Base-by-base conservation (phyloP, 1,140 invertebrate species). In the Pseudachorutes palmiensis region DNA sequence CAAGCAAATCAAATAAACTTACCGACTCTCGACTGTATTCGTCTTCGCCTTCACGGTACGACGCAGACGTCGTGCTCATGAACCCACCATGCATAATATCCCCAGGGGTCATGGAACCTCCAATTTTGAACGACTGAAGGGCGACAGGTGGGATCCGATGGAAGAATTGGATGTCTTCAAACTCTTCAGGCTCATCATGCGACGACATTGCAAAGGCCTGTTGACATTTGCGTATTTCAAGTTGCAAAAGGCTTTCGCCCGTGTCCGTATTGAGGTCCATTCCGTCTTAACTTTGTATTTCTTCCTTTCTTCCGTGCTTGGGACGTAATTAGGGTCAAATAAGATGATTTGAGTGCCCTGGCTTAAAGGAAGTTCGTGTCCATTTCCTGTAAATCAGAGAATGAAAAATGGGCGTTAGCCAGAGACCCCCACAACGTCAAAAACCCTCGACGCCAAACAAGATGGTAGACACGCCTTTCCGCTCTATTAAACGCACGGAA, bases 101-200 rank as follows among this genome's bases (percentile, higher is more conserved):
- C 12, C 24, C 24, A 14, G 12, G 24, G 24, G 9, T 55, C 14
- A n/a, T n/a, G n/a, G n/a, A n/a, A n/a, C 5, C 12, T 5, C 24
- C 24, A 24, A 55, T 55, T 55, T 55, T 55, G 51, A 55, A 55
- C 9, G 36, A 45, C 9, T 9, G 9, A 19, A 45, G 36, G 9
- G 36, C 36, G 9, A 45, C 36, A 45, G 36, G 36, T 19, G 51
- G 51, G 51, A 55, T 55, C 24, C 51, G 5, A 29, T 69, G 67
- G 45, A 69, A 69, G 48, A 69, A 69, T 65, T 69, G 67, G 12
- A 69, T 69, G 45, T 69, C 67, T n/a, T 55, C 67, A 33, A 57
- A 69, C 45, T 69, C 67, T 12, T 69, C 67, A 31, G 49, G 51
- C 12, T 64, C 67, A 26, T 30, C 59, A 61, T 61, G 59, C 19